Base-by-base conservation (phyloP, 2,888 invertebrate genomes). In the Drosophila prostipennis region DNA sequence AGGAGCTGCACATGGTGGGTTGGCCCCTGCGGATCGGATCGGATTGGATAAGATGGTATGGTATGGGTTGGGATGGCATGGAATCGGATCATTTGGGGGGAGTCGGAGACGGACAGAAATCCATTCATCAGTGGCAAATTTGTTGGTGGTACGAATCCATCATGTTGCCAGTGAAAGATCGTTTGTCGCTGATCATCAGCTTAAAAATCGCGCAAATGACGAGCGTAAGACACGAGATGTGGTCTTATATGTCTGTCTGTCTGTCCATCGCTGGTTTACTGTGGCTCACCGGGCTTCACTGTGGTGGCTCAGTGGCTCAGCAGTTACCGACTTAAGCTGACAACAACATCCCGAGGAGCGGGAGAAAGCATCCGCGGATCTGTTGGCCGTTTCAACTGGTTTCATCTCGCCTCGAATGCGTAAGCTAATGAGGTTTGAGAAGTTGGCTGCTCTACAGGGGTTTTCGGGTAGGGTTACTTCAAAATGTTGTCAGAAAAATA, bases 91-190 rank as follows among this genome's bases (percentile, higher is more conserved):
- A n/a, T 36, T 49, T 42, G 59, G 36, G 37, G 43, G 23, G 26
- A 14, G 40, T 6, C 14, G 45, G 23, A 60, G 43, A 64, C 72
- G 65, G 65, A 69, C 86, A 86, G 78, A 85, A 89, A 90, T 90
- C 91, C 91, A 91, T 91, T 91, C 91, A 91, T 91, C 91, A 91
- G 91, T 91, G 91, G 91, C 91, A 91, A 89, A 91, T 91, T 89
- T 90, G 91, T 90, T 91, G 91, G 91, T 89, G 91, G 91, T 91
- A 91, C 78, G 86, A 91, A 91, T 91, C 91, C 91, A 91, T 91
- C 83, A 89, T 87, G 78, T 77, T 68, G 69, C 86, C 87, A 89
- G 88, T 89, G 90, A 90, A 87, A 90, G 90, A 91, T 91, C 90
- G 90, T 90, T 89, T 90, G 90, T 88, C 87, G 87, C 87, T 90